Conservation (phyloP, 2,797 vertebrate genomes). For the Lerista edwardsae region DNA sequence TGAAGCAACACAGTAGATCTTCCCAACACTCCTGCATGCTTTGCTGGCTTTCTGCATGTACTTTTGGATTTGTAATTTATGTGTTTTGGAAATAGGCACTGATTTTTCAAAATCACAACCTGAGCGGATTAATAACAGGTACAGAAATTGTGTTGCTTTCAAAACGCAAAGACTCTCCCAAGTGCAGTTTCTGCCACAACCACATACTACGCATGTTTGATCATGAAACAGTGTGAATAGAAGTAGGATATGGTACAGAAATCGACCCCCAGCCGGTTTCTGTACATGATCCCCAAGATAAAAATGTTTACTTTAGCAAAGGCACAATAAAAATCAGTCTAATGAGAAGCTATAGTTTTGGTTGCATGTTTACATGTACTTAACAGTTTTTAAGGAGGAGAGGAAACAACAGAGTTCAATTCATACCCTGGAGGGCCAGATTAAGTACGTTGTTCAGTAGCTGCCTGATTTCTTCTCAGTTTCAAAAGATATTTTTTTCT, state of each 20-base stretch:
- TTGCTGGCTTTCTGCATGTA: too few relatives aligned
- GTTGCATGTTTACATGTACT: background rate
- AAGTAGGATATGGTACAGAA: background rate
- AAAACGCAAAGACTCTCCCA: too few relatives aligned
- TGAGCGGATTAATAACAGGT: too few relatives aligned
- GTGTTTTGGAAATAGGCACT: too few relatives aligned
- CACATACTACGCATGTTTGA: too few relatives aligned
- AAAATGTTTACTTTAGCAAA: background rate
- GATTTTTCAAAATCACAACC: too few relatives aligned
- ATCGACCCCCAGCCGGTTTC: background rate
- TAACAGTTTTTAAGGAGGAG: slow-evolving; percentile 10
- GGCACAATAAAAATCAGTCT: background rate
- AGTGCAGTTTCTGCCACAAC: background rate
- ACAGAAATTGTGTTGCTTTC: background rate
- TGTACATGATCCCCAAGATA: background rate
- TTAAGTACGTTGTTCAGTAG: slow-evolving; percentile 23
- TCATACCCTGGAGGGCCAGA: background rate
- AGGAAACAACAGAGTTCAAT: slow-evolving; percentile 15
- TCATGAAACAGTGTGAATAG: background rate
- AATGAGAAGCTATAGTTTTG: background rate
- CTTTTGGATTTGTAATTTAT: too few relatives aligned
- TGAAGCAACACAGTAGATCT: too few relatives aligned
- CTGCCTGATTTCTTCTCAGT: background rate
- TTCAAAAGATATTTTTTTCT: slow-evolving; percentile 14
- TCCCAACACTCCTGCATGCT: too few relatives aligned